Base-by-base conservation (phyloP, 2,113 vertebrate species). In the Cynopterus brachyotis region DNA sequence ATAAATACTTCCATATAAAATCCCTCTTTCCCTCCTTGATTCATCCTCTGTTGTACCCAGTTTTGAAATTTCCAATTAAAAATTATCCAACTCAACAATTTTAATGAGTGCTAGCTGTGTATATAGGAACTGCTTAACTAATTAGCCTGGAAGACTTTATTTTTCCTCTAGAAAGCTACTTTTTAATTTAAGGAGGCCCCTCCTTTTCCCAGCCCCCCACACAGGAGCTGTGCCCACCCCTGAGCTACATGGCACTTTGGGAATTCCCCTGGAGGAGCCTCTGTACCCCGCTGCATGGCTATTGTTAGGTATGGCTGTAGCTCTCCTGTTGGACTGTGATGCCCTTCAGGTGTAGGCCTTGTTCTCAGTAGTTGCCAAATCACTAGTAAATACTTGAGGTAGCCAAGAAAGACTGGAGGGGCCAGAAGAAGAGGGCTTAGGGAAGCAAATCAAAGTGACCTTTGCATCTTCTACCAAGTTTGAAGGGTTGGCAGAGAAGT, bases 1-100 rank as follows among this genome's bases (percentile, higher is more conserved):
- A 53, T 92, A 79, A 91, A 82, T 67, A 47, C 37, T 28, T 93
- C 42, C n/a, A 26, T 15, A 60, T 60, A 59, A 91, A 93, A 72
- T 22, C 47, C 57, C 20, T 70, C 28, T 73, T 72, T 47, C 17
- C 6, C 19, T 62, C 73, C 40, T 19, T 19, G 22, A 37, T 62
- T 40, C 67, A 47, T 9, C 42, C n/a, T 67, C 24, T 22, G 2
- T 9, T 82, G n/a, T n/a, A 62, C 10, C 19, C 53, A 57, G 5
- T 69, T 94, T 89, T 40, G 57, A 92, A 67, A 50, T 57, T 94
- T 91, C n/a, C 60, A 59, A 24, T 66, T 85, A 72, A 81, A 86
- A 92, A 69, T 30, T 50, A 73, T 35, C 26, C 81, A 78, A 69
- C 17, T 11, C 37, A 76, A 60, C 5, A 66, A 76, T 53, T 94